Conservation (phyloP, 1,140 invertebrate species). For the Drosophila setifemur region DNA sequence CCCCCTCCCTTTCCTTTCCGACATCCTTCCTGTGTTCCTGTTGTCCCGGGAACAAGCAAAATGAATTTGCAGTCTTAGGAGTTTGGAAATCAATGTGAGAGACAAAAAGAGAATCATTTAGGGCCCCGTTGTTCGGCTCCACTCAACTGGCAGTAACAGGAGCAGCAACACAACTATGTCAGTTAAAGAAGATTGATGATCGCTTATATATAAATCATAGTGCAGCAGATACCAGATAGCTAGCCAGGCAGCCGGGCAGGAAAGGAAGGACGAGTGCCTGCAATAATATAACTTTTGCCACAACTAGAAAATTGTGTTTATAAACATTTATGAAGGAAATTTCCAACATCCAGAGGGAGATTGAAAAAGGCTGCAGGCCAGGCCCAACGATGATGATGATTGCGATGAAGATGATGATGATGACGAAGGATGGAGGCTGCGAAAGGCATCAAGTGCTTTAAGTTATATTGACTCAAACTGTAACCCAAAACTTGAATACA, state of each 20-base stretch:
- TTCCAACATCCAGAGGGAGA: constrained; percentile 22
- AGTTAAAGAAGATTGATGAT: constrained; percentile 70
- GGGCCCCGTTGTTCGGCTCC: constrained; percentile 29
- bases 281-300: constrained; percentile 47
- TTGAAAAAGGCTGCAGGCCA: constrained; percentile 1
- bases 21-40: constrained; percentile 28
- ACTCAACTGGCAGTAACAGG: constrained; percentile 44
- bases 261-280: neutral
- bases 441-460: constrained; percentile 53
- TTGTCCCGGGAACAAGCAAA: constrained; percentile 43
- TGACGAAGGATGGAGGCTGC: constrained; percentile 1
- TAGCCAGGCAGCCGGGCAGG: neutral
- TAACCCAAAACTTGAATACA: constrained; percentile 36
- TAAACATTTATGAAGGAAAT: constrained; percentile 75
- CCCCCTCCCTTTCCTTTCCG: constrained; percentile 2
- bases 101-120: constrained; percentile 33
- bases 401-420: constrained; percentile 14
- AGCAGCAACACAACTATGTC: constrained; percentile 50
- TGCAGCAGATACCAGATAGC: constrained; percentile 8
- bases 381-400: neutral
- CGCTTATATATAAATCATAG: constrained; percentile 54
- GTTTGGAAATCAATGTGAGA: constrained; percentile 44
- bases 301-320: constrained; percentile 70
- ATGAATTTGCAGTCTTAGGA: constrained; percentile 58
- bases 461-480: constrained; percentile 70